A percentile compares a stretch with the other conserved stretches of the same genome.
phyloP scores from a whole-genome alignment of 1,140 invertebrate genomes.

The Drosophila nannoptera region DNA sequence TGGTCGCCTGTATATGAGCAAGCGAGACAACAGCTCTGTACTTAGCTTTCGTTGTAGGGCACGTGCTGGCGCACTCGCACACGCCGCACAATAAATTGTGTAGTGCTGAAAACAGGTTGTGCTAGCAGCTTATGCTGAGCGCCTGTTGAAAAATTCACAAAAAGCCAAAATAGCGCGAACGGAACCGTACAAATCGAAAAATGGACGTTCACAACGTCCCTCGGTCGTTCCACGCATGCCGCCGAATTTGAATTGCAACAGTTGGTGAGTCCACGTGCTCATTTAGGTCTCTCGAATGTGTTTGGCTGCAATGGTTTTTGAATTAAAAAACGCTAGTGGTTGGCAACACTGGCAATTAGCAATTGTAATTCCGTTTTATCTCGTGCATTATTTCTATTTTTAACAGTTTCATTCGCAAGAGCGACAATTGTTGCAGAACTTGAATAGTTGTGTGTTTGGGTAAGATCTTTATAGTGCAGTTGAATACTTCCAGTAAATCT shows the following conservation, averaged over 20 bases:
- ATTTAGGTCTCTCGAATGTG: background rate
- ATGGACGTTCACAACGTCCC: slow-evolving; percentile 49
- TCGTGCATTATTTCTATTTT: slow-evolving; percentile 52
- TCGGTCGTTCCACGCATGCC: slow-evolving; percentile 36
- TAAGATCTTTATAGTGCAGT: slow-evolving; percentile 10
- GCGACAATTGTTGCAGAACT: slow-evolving; percentile 35
- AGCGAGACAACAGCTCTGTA: slow-evolving; percentile 40
- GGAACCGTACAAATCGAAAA: slow-evolving; percentile 68
- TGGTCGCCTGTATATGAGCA: slow-evolving; percentile 5
- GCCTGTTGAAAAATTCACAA: slow-evolving; percentile 73
- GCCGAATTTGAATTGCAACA: slow-evolving; percentile 35
- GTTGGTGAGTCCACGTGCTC: background rate
- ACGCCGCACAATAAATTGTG: slow-evolving; percentile 1
- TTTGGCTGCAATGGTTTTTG: slow-evolving; percentile 9
- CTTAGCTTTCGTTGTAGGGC: slow-evolving; percentile 35
- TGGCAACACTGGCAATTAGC: slow-evolving; percentile 37
- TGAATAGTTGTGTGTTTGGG: slow-evolving; percentile 13
- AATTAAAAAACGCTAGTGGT: background rate
- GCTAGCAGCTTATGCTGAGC: slow-evolving; percentile 42
- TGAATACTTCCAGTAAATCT: background rate
- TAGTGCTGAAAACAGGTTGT: slow-evolving; percentile 27
- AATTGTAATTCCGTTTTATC: slow-evolving; percentile 13
- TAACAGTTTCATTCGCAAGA: slow-evolving; percentile 50
- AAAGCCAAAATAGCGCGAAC: slow-evolving; percentile 75
- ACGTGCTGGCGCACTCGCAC: slow-evolving; percentile 9